Conservation (phyloP, 2,797 vertebrate genomes). For the Neopelma chrysocephalum region DNA sequence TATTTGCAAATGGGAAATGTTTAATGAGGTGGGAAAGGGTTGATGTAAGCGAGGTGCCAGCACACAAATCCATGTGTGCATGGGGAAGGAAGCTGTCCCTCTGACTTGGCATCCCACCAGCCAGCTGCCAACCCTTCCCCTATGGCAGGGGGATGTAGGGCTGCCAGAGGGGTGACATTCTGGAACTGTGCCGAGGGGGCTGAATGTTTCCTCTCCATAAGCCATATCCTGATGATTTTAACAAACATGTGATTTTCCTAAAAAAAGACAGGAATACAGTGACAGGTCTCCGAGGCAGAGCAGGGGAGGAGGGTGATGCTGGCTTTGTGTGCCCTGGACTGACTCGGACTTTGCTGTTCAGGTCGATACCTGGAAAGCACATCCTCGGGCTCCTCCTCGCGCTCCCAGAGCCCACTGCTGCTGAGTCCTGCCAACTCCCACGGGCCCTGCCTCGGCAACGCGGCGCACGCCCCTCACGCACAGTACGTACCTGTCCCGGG, state of each 20-base stretch:
- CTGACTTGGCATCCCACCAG: neutral
- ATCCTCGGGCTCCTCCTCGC: conserved; percentile 88
- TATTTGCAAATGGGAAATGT: neutral
- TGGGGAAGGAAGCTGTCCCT: neutral
- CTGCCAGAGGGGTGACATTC: neutral
- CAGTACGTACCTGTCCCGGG: conserved; percentile 11
- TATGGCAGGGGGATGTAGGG: accelerated
- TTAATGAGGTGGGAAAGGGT: neutral
- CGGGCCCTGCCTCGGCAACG: conserved; percentile 70
- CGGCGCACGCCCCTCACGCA: conserved; percentile 72
- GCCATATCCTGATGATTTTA: neutral
- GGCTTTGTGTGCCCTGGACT: neutral
- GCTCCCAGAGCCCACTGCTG: conserved; percentile 89
- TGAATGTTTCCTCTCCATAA: neutral
- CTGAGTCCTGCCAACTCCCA: conserved; percentile 85
- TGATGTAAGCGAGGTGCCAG: neutral
- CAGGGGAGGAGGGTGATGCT: neutral
- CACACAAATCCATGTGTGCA: accelerated
- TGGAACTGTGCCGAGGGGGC: neutral
- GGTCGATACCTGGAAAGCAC: conserved; percentile 86
- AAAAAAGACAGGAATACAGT: accelerated
- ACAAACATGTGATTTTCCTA: neutral
- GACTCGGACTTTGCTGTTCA: conserved; percentile 30
- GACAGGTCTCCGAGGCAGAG: neutral
- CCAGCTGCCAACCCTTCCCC: neutral